Percentiles rank a stretch among this genome's conserved stretches.
phyloP scores from a whole-genome alignment of 1,140 invertebrate genomes.

The Plectus sambesii region DNA sequence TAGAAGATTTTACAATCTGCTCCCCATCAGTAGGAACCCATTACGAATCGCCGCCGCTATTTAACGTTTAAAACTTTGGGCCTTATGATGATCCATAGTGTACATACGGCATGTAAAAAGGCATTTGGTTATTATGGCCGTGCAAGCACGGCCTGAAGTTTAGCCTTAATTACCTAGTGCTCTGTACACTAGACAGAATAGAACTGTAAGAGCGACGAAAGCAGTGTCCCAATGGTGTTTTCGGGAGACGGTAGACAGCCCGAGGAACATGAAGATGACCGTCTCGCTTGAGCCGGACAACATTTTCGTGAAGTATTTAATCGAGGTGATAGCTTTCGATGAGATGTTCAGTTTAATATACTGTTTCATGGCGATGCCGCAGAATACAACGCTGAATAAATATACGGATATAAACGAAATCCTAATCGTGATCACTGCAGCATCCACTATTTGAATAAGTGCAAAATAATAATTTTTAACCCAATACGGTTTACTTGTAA shows the following conservation, averaged over 20 bases:
- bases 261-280: slow-evolving; percentile 98
- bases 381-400: slow-evolving; percentile 75
- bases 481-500: no score
- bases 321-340: slow-evolving; percentile 88
- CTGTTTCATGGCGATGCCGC: slow-evolving; percentile 96
- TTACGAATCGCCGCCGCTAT: no score
- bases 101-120: no score
- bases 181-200: slow-evolving; percentile 86
- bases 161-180: slow-evolving; percentile 56
- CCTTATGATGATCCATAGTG: no score
- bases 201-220: slow-evolving; percentile 81
- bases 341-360: slow-evolving; percentile 98
- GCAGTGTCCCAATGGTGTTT: slow-evolving; percentile 83
- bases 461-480: no score
- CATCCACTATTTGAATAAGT: neutral
- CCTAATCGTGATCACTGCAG: neutral
- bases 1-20: no score
- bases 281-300: slow-evolving; percentile 68
- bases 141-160: no score
- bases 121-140: no score
- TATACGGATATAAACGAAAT: neutral
- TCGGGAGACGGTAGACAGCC: slow-evolving; percentile 88
- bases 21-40: no score
- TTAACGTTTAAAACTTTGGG: no score
- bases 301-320: slow-evolving; percentile 99